Conservation (phyloP, 2,113 vertebrate genomes). For the Notarius lentiginosus region DNA sequence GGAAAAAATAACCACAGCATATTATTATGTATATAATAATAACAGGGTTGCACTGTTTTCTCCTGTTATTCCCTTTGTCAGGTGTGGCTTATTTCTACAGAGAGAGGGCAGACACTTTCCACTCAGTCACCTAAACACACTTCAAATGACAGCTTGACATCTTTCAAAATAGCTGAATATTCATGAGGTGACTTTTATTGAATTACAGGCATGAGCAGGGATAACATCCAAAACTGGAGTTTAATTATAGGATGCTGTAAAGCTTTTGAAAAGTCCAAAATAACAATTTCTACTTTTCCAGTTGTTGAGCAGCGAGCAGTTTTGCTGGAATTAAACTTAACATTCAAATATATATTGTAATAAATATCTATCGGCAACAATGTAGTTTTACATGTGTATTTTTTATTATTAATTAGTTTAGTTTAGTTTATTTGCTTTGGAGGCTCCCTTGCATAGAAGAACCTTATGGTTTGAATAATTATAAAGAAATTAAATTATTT, state of each 20-base stretch:
- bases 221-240: neutral
- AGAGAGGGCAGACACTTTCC: neutral
- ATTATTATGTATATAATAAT: constrained; percentile 16
- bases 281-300: neutral
- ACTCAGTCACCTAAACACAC: neutral
- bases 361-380: too few relatives aligned
- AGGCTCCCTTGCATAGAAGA: neutral
- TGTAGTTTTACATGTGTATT: too few relatives aligned
- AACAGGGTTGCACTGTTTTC: constrained; percentile 2
- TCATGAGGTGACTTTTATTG: neutral
- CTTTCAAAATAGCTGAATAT: neutral
- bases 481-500: neutral
- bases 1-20: neutral
- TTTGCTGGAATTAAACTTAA: neutral
- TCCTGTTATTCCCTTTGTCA: neutral
- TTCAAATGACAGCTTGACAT: neutral
- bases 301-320: neutral
- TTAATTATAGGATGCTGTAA: neutral
- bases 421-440: neutral
- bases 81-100: neutral
- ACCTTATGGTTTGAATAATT: neutral
- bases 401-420: too few relatives aligned
- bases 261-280: neutral
- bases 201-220: neutral
- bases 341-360: neutral